These are phyloP conservation scores for Eupithecia insigniata DNA, from an alignment of 2,888 invertebrate genomes.

Conservation along the genomic window DNA sequence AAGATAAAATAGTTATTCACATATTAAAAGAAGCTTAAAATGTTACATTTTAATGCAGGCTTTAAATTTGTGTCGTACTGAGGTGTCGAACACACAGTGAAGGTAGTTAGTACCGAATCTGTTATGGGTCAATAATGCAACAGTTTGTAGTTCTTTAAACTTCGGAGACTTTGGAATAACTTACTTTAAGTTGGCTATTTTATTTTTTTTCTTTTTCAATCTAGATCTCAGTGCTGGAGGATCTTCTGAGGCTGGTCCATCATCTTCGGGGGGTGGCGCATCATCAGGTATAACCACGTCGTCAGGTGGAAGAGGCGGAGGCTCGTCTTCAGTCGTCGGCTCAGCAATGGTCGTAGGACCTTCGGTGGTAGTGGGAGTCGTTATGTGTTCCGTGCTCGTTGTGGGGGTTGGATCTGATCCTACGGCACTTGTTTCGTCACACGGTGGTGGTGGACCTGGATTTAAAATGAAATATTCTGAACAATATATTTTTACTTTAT, in stretches of 20 bases:
- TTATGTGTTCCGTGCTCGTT: background rate
- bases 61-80: background rate
- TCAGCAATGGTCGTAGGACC: background rate
- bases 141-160: background rate
- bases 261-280: background rate
- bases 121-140: background rate
- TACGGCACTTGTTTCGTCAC: background rate
- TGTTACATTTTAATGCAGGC: background rate
- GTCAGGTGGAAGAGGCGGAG: background rate
- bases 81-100: background rate
- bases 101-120: background rate
- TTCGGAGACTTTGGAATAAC: background rate
- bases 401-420: background rate
- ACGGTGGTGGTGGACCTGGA: background rate
- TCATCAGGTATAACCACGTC: background rate
- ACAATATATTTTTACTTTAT: background rate
- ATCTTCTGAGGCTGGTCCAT: background rate
- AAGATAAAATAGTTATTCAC: constrained; percentile 12
- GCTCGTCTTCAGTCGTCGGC: background rate
- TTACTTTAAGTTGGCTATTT: background rate
- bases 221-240: background rate
- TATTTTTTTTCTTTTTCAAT: background rate
- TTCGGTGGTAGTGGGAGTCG: background rate
- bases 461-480: background rate
- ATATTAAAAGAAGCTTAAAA: background rate